Evolutionary conservation across 2,888 invertebrate species (phyloP).

Genomic region (Dinocampus coccinellae): DNA sequence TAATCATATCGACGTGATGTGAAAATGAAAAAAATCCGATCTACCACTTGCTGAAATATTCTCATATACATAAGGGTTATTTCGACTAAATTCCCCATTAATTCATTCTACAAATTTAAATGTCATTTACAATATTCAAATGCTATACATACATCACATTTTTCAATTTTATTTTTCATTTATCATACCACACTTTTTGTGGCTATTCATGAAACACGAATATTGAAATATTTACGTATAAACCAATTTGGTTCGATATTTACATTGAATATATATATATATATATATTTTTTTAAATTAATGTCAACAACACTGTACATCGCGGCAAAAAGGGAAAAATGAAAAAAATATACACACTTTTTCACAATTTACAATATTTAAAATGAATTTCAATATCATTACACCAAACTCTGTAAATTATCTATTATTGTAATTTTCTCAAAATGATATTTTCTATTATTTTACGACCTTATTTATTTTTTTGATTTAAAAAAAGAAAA

Average conservation of each 20-base stretch:
- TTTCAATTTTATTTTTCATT: conserved; percentile 10
- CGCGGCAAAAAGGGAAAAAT: conserved; percentile 40
- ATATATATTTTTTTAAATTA: conserved; percentile 50
- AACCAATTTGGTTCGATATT: conserved; percentile 47
- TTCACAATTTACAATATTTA: neutral
- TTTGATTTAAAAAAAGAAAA: too few species aligned
- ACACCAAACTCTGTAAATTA: neutral
- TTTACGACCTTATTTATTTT: too few species aligned
- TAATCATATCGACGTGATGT: too few species aligned
- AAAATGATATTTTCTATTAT: too few species aligned
- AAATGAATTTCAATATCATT: conserved; percentile 1
- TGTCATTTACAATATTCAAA: conserved; percentile 40
- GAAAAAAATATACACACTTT: conserved; percentile 3
- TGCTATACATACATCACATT: conserved; percentile 32
- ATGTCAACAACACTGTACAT: conserved; percentile 57
- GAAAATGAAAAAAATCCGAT: too few species aligned
- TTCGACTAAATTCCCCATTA: neutral
- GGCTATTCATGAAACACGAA: conserved; percentile 47
- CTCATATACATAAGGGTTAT: conserved; percentile 25
- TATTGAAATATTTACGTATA: conserved; percentile 47
- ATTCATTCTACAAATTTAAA: conserved; percentile 40
- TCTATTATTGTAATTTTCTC: too few species aligned
- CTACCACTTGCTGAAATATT: too few species aligned
- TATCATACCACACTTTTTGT: conserved; percentile 22
- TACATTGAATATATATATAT: conserved; percentile 52